Evolutionary conservation across 2,797 vertebrate species (phyloP), one percentile per base, ranked within the genome.

Genomic region (Semotilus atromaculatus): DNA sequence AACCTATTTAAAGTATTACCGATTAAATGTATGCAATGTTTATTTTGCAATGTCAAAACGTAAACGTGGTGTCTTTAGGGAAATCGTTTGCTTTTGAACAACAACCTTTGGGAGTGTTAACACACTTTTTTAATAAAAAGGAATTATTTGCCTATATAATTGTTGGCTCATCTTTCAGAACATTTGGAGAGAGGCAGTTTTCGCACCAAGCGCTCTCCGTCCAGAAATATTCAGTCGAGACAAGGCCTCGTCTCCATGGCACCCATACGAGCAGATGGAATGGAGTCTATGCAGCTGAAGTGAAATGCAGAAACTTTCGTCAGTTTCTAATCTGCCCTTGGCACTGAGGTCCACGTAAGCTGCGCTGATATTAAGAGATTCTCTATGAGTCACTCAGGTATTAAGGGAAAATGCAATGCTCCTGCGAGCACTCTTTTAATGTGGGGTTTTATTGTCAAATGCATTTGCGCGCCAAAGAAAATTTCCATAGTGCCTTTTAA

Each of bases 261-360:
- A 89, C 80, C 84, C 86, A 51, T 66, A 18, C 26, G 77, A 85
- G 85, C 88, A 90, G 84, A 88, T 88, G 86, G 88, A 88, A 75
- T 78, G 60, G 71, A 80, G 67, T 88, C 82, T 83, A 64, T 48
- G 85, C 83, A 84, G 43, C 82, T 82, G 79, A 58, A 86, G 60
- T 79, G 84, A 90, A 87, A 90, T 86, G 75, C 74, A 85, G 53
- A 89, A 77, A 89, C 85, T 85, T 88, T 87, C 88, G 68, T 73
- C 77, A 34, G 43, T 88, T 88, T 88, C 68, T 81, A 78, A 89
- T 86, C 84, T 84, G 86, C 77, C 85, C 80, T 82, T 91, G 82
- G 72, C 77, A 77, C 71, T 5, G 64, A 76, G 83, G 81, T 86
- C 86, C 83, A 26, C 79, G 60, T 83, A n/a, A 55, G 72, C 36